Percentiles rank a stretch among this genome's conserved stretches.
Evolutionary conservation across 2,888 invertebrate species (phyloP).

Genomic region (Chymomyza fuscimana): DNA sequence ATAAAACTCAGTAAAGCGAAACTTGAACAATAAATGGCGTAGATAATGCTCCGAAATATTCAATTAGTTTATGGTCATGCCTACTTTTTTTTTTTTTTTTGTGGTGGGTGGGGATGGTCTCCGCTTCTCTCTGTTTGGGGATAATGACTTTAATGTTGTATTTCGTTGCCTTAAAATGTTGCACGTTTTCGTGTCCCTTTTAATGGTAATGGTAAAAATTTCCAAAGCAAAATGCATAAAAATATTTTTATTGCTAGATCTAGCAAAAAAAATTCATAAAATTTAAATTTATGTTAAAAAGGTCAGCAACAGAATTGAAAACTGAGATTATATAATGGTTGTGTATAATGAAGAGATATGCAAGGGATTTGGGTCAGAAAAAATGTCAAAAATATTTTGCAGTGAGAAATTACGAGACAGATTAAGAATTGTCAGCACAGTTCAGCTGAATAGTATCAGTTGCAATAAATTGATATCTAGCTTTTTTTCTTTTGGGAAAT

Average conservation of each 20-base stretch:
- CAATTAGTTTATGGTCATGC: slow-evolving; percentile 71
- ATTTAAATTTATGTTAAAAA: slow-evolving; percentile 29
- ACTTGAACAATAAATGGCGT: slow-evolving; percentile 70
- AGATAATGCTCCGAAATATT: slow-evolving; percentile 71
- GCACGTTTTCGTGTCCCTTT: slow-evolving; percentile 58
- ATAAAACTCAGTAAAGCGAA: slow-evolving; percentile 40
- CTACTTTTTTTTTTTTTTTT: slow-evolving; percentile 13
- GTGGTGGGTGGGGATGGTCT: not conserved
- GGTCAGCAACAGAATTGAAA: slow-evolving; percentile 49
- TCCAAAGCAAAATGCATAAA: slow-evolving; percentile 54
- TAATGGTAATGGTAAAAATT: slow-evolving; percentile 51
- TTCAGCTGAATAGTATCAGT: not conserved
- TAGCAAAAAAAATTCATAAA: slow-evolving; percentile 31
- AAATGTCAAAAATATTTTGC: not conserved
- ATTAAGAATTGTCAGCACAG: not conserved
- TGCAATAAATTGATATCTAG: not conserved
- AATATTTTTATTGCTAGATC: slow-evolving; percentile 66
- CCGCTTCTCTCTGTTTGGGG: not conserved
- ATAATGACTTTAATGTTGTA: not conserved
- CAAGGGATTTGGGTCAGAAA: slow-evolving; percentile 15
- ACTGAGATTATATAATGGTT: slow-evolving; percentile 63
- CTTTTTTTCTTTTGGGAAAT: no score
- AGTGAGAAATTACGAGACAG: not conserved
- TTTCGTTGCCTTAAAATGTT: slow-evolving; percentile 9
- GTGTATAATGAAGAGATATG: not conserved